phyloP scores from a whole-genome alignment of 1,140 invertebrate genomes.

The Sarcophaga bullata region DNA sequence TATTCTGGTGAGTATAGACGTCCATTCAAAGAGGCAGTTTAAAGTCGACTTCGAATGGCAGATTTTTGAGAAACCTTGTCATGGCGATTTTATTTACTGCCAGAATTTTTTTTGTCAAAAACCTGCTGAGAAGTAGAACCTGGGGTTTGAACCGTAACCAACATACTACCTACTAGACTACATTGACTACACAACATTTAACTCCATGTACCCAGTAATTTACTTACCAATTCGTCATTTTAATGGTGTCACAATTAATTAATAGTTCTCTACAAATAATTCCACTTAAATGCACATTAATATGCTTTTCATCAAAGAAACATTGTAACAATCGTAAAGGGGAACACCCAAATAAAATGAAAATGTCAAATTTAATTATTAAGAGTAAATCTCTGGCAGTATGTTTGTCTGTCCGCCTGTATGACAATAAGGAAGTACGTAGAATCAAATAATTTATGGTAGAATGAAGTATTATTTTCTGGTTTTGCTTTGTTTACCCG shows the following conservation, averaged over 20 bases:
- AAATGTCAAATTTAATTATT: neutral
- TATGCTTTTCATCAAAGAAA: neutral
- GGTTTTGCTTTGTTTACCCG: neutral
- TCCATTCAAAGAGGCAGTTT: no score
- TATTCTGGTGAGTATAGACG: no score
- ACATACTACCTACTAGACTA: no score
- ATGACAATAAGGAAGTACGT: neutral
- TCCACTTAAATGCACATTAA: neutral
- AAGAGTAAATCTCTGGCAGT: neutral
- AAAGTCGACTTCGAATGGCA: no score
- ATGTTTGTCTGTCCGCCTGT: no score
- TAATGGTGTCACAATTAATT: constrained; percentile 1
- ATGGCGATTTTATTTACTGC: no score
- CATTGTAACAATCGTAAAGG: neutral
- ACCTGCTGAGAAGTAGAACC: no score
- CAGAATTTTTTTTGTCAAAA: no score
- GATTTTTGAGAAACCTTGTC: no score
- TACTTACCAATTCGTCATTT: neutral
- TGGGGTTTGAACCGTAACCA: no score
- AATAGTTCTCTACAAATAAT: neutral
- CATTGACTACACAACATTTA: no score
- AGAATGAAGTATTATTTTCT: neutral
- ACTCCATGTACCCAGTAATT: neutral
- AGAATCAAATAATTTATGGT: neutral
- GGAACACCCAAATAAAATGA: neutral